Evolutionary conservation across 2,888 invertebrate species (phyloP), one percentile per base, ranked within the genome.

Genomic region (Pherbina coryleti): DNA sequence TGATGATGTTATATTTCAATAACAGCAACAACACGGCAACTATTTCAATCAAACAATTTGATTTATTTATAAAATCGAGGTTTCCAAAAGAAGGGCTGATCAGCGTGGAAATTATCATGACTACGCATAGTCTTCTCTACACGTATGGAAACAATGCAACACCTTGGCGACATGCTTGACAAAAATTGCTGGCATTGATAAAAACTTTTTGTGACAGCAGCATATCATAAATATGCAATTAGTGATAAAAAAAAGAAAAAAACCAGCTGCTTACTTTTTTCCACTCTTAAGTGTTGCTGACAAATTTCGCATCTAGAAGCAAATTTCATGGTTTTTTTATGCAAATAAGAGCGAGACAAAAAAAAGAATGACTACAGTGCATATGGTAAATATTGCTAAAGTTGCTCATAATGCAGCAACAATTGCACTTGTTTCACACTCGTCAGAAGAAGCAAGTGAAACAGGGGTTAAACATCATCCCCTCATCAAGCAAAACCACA

Each of bases 221-320:
- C 60, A 73, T 44, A 57, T 79, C 81, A 82, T 85, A 83, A 82
- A 85, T 84, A 79, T 83, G 82, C 84, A 86, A 87, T 87, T 87
- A 85, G 84, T 72, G 78, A 72, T 78, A 79, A 82, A 84, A 80
- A 81, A 82, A 83, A 84, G 78, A 82, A 84, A 79, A 81, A 83
- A 83, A 84, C 83, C 87, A 86, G 83, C 87, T 86, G 86, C 79
- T 31, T 66, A 57, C 44, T 73, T 77, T 76, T 76, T 37, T 67
- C 31, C 66, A 25, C 44, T 55, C 22, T 49, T 9, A 22, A 17
- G 11, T 75, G 75, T 76, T 79, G 81, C 76, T 84, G 82, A 83
- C 81, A 83, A 82, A 82, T 84, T 73, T 77, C 25, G 57, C 51
- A 53, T 8, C 0, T 0, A 60, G 22, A 28, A 60, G 22, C 57